Evolutionary conservation across 2,888 invertebrate genomes (phyloP), one percentile per base, ranked within the genome.

Genomic region (Epiblema foenella): DNA sequence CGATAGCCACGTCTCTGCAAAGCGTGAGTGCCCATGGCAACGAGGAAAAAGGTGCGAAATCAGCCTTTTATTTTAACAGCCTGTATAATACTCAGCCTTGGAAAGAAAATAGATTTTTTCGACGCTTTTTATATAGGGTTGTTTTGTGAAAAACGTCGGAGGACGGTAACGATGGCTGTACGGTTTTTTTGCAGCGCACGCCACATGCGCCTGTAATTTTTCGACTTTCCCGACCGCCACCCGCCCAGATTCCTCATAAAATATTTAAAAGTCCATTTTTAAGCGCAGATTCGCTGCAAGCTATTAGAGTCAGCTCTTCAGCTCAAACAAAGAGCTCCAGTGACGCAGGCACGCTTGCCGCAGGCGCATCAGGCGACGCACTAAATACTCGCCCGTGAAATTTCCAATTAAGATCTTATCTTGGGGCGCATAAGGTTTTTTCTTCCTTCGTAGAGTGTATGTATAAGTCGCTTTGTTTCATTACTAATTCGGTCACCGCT

Each of bases 221-320:
- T 62, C 68, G 20, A 51, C 56, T 68, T 60, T 70, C 57, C 24
- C 58, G 20, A 56, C 69, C 75, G 75, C 80, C 69, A 76, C 80
- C 78, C 81, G 78, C 80, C 78, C 79, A 81, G 81, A 82, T 85
- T 86, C 86, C 84, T 87, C 87, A 87, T 91, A 89, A 88, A 92
- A 92, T 90, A 91, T 91, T 91, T 88, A 91, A 90, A 89, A 90
- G 89, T 89, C 83, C 88, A 91, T 90, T 91, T 91, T 91, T 88
- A 90, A 90, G 87, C 90, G 82, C 81, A 84, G 88, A 91, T 90
- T 86, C 87, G 89, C 89, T 90, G 91, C 89, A 89, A 90, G 91
- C 92, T 93, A 92, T 93, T 93, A 92, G 88, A 91, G 89, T 88
- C 91, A 90, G 89, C 91, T 88, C 91, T 92, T 91, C 89, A 92